A percentile compares a stretch with the other conserved stretches of the same genome.
phyloP scores from a whole-genome alignment of 2,113 vertebrate genomes.

The Clarias gariepinus region DNA sequence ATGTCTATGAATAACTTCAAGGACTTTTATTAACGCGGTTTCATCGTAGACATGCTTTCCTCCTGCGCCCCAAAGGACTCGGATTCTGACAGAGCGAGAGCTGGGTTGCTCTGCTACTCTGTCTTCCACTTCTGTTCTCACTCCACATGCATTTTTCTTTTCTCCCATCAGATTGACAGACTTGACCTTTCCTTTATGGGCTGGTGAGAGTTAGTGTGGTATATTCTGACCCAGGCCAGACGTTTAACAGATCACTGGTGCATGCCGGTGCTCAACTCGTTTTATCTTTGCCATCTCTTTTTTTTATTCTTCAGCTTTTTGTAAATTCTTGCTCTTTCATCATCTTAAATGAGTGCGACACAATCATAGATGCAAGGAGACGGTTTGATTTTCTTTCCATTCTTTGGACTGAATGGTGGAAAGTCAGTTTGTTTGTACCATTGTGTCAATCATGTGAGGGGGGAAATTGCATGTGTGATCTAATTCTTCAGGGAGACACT shows the following conservation, averaged over 20 bases:
- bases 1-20: neutral
- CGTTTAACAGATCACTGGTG: constrained; percentile 32
- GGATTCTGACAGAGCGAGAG: neutral
- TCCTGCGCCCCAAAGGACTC: neutral
- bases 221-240: constrained; percentile 2
- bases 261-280: constrained; percentile 2
- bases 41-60: neutral
- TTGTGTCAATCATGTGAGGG: constrained; percentile 1
- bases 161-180: constrained; percentile 36
- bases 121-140: constrained; percentile 13
- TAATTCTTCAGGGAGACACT: constrained; percentile 9
- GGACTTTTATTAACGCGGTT: neutral
- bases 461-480: neutral
- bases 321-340: neutral
- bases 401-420: neutral
- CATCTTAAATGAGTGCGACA: neutral
- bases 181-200: constrained; percentile 40
- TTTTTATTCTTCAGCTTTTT: constrained; percentile 14
- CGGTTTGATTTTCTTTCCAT: neutral
- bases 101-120: neutral
- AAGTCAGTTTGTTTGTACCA: neutral
- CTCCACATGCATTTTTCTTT: neutral
- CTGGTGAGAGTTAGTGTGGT: constrained; percentile 9
- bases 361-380: neutral
- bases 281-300: neutral